Evolutionary conservation across 2,113 vertebrate species (phyloP), one percentile per base, ranked within the genome.

Genomic region (Notarius quadriscutis): DNA sequence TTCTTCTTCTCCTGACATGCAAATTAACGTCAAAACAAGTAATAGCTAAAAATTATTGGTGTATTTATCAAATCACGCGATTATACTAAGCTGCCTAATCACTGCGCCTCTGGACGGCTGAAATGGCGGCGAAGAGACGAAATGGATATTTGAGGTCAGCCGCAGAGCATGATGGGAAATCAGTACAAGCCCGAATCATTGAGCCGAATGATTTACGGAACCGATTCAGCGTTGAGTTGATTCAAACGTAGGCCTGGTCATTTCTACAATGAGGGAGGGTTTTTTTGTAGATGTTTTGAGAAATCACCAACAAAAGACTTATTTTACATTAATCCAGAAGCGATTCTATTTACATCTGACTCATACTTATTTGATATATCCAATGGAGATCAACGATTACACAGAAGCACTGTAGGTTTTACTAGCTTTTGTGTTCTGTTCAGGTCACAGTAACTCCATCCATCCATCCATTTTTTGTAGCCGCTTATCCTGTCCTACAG

Each of bases 101-200:
- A 18, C 0, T 17, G 55, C 1, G 15, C 20, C 53, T 10, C 55
- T 50, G n/a, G 5, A 7, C 62, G 25, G 69, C 5, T 82, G 50
- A 88, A 89, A 91, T 88, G 88, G 88, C 88, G 88, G 82, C 82
- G n/a, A 48, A 87, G 58, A 89, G 20, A 51, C 58, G 85, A 85
- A 62, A 85, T 72, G 77, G 81, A 81, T 85, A 85, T 88, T 72
- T 57, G 65, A 65, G 20, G 57, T 60, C 2, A 30, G 41, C 41
- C 41, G 6, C 69, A 17, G 30, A 25, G 87, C 81, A 84, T 84
- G 74, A 80, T 18, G 85, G 88, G 88, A 87, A 84, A 80, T 6
- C 18, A 34, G 20, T 17, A 7, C 5, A 3, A 18, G 20, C 4
- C 53, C 34, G 79, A 81, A 81, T 81, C 79, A 48, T 41, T 41